These are phyloP conservation scores for Reinhardtius hippoglossoides DNA, from an alignment of 2,113 vertebrate genomes.

Conservation along the genomic window DNA sequence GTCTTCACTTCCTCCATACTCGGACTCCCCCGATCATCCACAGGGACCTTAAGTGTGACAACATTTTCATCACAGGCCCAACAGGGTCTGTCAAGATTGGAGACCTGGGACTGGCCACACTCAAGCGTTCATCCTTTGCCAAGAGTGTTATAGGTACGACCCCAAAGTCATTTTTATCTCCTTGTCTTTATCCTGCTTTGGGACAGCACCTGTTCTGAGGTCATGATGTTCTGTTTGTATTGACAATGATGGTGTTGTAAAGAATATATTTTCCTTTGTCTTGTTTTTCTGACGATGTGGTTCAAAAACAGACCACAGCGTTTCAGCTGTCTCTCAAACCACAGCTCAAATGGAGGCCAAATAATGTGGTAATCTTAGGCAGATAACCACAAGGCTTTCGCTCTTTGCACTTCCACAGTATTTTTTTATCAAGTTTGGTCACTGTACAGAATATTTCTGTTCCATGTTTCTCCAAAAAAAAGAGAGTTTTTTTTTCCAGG, in stretches of 20 bases:
- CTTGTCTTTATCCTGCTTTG: slow-evolving; percentile 20
- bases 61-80: slow-evolving; percentile 99
- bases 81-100: slow-evolving; percentile 99
- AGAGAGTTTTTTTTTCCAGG: slow-evolving; percentile 76
- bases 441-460: slow-evolving; percentile 74
- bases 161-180: slow-evolving; percentile 51
- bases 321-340: slow-evolving; percentile 84
- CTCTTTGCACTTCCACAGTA: slow-evolving; percentile 53
- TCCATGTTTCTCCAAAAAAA: slow-evolving; percentile 74
- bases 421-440: slow-evolving; percentile 58
- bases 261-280: slow-evolving; percentile 54
- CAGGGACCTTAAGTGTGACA: slow-evolving; percentile 97
- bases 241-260: slow-evolving; percentile 48
- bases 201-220: slow-evolving; percentile 39
- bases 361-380: slow-evolving; percentile 70
- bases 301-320: slow-evolving; percentile 85
- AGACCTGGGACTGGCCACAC: slow-evolving; percentile 94
- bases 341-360: slow-evolving; percentile 82
- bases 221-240: slow-evolving; percentile 29
- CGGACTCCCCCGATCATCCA: slow-evolving; percentile 97
- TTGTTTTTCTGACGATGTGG: slow-evolving; percentile 74
- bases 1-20: slow-evolving; percentile 97
- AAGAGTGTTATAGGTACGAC: slow-evolving; percentile 99
- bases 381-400: slow-evolving; percentile 71
- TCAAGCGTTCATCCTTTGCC: slow-evolving; percentile 97